phyloP scores from a whole-genome alignment of 1,140 invertebrate genomes.

The Aphis craccivora region DNA sequence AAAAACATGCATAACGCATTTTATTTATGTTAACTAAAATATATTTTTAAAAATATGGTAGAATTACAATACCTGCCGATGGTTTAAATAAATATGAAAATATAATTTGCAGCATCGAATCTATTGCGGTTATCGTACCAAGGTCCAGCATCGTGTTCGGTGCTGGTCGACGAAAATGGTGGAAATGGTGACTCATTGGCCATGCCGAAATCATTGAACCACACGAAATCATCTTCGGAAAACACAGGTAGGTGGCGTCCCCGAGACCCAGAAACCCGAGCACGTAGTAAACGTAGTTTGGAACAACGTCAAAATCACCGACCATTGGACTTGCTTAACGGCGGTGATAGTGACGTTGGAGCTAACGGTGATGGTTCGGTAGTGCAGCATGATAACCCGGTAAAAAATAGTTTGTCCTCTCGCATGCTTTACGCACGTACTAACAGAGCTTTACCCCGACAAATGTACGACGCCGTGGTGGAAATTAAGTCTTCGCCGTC shows the following conservation, averaged over 20 bases:
- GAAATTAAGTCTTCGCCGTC: neutral
- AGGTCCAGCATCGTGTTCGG: conserved; percentile 79
- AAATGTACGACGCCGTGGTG: conserved; percentile 29
- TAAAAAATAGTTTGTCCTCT: neutral
- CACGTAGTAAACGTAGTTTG: conserved; percentile 53
- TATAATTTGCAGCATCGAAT: conserved; percentile 73
- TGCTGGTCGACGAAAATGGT: conserved; percentile 75
- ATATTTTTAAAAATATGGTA: no score
- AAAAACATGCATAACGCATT: neutral
- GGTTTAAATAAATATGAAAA: no score
- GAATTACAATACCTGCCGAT: no score
- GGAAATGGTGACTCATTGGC: neutral
- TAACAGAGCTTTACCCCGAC: conserved; percentile 23
- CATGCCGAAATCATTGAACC: neutral
- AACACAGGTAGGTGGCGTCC: conserved; percentile 49
- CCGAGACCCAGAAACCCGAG: neutral
- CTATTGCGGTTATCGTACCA: conserved; percentile 83
- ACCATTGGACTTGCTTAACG: neutral
- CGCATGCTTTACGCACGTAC: conserved; percentile 8
- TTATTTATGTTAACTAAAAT: no score
- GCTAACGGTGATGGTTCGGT: neutral
- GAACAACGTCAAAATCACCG: neutral
- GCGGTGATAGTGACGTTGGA: neutral
- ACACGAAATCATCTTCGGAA: neutral
- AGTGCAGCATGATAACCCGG: neutral